Evolutionary conservation across 2,888 invertebrate species (phyloP), one percentile per base, ranked within the genome.

Genomic region (Cryptosula pallasiana): DNA sequence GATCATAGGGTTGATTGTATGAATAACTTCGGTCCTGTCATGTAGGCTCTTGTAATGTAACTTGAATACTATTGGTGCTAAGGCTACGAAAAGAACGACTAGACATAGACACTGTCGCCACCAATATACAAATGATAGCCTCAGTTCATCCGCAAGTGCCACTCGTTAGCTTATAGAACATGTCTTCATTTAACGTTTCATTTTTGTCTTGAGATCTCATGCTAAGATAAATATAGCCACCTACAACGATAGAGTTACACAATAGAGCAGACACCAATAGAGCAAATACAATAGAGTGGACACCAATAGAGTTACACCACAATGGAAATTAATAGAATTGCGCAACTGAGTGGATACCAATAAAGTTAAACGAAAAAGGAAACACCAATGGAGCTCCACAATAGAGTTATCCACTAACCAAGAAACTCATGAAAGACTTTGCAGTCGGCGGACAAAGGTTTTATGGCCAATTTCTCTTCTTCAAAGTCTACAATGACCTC

Each of bases 371-470:
- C 9, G 20, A 45, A 9, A 45, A 45, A 9, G 9, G 20, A 45
- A 45, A 45, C 45, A 45, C 9, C 45, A 45, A 13, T 13, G 20
- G 45, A 45, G 9, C 9, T 13, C 20, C 9, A 13, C 20, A 45
- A 13, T 45, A n/a, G n/a, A n/a, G n/a, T n/a, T n/a, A n/a, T n/a
- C n/a, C n/a, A n/a, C n/a, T 70, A 5, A 70, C 84, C 99, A 77
- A 99, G 99, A 85, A 96, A 98, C 85, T 99, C 98, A 85, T 98
- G 98, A 2, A 97, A 92, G 0, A 97, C 95, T 87, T 99, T 99
- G 85, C 98, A 99, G 84, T 98, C 98, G 0, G 97, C 95, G 0
- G 96, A 96, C 73, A 92, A 89, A 72, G 95, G 94, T 69, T 93
- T 93, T 87, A 99, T 99, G 74, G 94, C 91, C 23, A 92, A 92